Base-by-base conservation (phyloP, 2,888 invertebrate genomes). In the Pecten maximus region DNA sequence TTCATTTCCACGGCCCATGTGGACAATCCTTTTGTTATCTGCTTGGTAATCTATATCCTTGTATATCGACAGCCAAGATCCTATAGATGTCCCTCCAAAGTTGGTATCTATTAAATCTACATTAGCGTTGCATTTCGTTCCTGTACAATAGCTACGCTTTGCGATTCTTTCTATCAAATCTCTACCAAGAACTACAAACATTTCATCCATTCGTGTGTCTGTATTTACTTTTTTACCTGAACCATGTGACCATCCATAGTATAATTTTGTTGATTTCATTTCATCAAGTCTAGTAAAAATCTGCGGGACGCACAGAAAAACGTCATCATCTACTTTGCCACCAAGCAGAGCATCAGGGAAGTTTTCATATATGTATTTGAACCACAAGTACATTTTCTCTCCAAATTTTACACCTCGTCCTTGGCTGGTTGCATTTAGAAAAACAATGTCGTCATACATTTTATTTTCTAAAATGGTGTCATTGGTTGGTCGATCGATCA, bases 101-200 rank as follows among this genome's bases (percentile, higher is more conserved):
- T 90, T 12, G 2, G 19, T 35, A 0, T 89, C 89, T 15, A 87
- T 40, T 6, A 89, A 54, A 23, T 74, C 54, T 3, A 35, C 19
- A 19, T 88, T 35, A 0, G 8, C n/a, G 16, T 87, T 19, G 8
- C 87, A 87, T 28, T 39, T 15, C 8, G 0, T 8, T 35, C 40
- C 23, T 0, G 28, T 87, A 28, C 91, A 91, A 40, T 87, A 89
- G 40, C 8, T 88, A 35, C 88, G 39, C 2, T 87, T n/a, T 10
- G 88, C 54, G 19, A 91, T 60, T 50, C 89, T 74, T 60, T 87
- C 39, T 10, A 91, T 40, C 12, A 89, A 35, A 12, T 91, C 88
- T 16, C 16, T 89, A 44, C 89, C 89, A 23, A 91, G 39, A 87
- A 89, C 91, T 19, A 91, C n/a, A 88, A 91, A 89, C 87, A 89